Evolutionary conservation across 37 sponge, comb jelly and placozoan genomes (phyloP), one percentile per base, ranked within the genome.

Genomic region (Chondrosia reniformis): DNA sequence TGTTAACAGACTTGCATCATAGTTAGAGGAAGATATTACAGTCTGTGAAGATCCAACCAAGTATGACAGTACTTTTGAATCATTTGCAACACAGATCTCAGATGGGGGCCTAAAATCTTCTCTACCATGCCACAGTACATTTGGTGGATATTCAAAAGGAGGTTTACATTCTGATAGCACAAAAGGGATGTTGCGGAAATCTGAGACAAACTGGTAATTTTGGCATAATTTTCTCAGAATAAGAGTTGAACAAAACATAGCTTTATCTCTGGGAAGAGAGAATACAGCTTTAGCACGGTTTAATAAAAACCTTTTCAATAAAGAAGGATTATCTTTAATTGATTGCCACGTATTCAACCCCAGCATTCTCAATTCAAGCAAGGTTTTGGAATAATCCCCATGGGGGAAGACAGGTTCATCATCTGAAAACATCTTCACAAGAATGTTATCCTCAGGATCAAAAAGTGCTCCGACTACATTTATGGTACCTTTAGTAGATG

Each of bases 271-370:
- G 5, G 28, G 27, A 19, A 83, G 4, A 34, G 41, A 17, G 5
- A 32, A 56, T 36, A 85, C 75, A 41, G 86, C 33, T 1, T 22
- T 3, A 24, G 80, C 86, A 64, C 86, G 40, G 21, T 43, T 55
- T 2, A 31, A 27, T 2, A 85, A 7, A 21, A 79, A 80, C 0
- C 34, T 3, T 21, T 19, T 19, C 1, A 80, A 75, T 75, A 40
- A 3, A 3, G 52, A 31, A 22, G 9, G 1, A 33, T 72, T 27
- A 38, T 22, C 6, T 15, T 32, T 19, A 12, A 85, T 15, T 10
- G 39, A 30, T 36, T 63, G n/a, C 89, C 89, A 88, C 28, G 63
- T 67, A 4, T 74, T 45, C 33, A 88, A 17, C 2, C 89, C 89
- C 7, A 74, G 15, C 25, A 28, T 17, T 32, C 41, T n/a, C 1